A percentile compares a stretch with the other conserved stretches of the same genome.
phyloP scores from a whole-genome alignment of 2,888 invertebrate genomes.

The Minunthozetes semirufus region DNA sequence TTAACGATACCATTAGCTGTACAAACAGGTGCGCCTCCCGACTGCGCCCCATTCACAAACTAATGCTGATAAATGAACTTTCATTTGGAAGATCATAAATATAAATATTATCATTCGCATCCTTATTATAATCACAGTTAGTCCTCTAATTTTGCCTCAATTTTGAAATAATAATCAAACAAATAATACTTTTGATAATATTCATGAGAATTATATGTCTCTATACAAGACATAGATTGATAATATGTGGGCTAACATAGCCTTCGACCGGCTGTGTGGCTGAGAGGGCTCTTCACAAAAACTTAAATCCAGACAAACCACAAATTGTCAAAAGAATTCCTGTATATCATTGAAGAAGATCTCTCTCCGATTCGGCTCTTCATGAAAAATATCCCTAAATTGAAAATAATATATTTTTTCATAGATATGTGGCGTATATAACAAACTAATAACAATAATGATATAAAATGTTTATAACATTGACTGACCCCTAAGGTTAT shows the following conservation, averaged over 20 bases:
- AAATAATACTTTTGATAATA: constrained; percentile 6
- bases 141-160: background rate
- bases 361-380: background rate
- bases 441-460: constrained; percentile 14
- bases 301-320: constrained; percentile 11
- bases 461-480: constrained; percentile 8
- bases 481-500: constrained; percentile 18
- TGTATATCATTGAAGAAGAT: background rate
- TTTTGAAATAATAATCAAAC: background rate
- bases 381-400: constrained; percentile 1
- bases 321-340: background rate
- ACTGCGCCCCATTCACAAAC: background rate
- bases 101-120: background rate
- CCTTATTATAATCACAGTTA: background rate
- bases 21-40: background rate
- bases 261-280: background rate
- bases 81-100: background rate
- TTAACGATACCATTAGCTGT: background rate
- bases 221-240: background rate
- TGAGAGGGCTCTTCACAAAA: background rate
- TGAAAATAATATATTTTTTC: constrained; percentile 12
- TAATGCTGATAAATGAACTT: constrained; percentile 1
- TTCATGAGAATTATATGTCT: background rate
- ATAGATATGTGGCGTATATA: background rate
- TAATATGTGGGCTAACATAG: background rate